Base-by-base conservation (phyloP, 2,797 vertebrate species). In the Gallirallus australis region DNA sequence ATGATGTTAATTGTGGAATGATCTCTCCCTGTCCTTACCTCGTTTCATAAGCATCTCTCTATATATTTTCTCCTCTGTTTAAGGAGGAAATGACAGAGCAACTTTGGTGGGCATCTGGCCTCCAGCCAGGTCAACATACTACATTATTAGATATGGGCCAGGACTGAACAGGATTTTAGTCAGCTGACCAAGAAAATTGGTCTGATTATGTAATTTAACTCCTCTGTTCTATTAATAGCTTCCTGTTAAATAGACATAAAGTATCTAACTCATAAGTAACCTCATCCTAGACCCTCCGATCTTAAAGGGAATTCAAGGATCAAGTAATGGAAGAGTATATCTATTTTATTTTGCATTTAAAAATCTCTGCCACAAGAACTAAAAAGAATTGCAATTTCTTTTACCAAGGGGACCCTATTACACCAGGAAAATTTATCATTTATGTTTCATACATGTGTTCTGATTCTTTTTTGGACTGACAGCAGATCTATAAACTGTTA, bases 311-410 rank as follows among this genome's bases (percentile, higher is more conserved):
- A 90, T 75, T 96, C 92, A 79, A 94, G 95, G 88, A 31, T 75
- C 65, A 87, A 93, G 71, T 87, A 82, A 89, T 59, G 39, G 69
- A 92, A 95, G 54, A 91, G 94, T 59, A 27, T 88, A 94, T 94
- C 96, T 94, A 45, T 82, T 80, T 20, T 54, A 17, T 31, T 54
- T 82, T 86, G 57, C 77, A 94, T 94, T 97, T 96, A 61, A 61
- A 96, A 95, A 97, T 97, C 96, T 97, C 59, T 95, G 52, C 82
- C 59, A 61, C 91, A 82, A 24, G 31, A 97, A 91, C 84, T 91
- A 96, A 91, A 94, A 94, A 93, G 95, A 81, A 97, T 96, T 73
- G 28, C 77, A 93, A 96, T 96, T 97, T 97, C 69, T 94, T 97
- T 98, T 95, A 96, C 93, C 15, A 68, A 95, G 70, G 89, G 93